phyloP scores from a whole-genome alignment of 2,888 invertebrate species.

The Glyphotaelius pellucidus region DNA sequence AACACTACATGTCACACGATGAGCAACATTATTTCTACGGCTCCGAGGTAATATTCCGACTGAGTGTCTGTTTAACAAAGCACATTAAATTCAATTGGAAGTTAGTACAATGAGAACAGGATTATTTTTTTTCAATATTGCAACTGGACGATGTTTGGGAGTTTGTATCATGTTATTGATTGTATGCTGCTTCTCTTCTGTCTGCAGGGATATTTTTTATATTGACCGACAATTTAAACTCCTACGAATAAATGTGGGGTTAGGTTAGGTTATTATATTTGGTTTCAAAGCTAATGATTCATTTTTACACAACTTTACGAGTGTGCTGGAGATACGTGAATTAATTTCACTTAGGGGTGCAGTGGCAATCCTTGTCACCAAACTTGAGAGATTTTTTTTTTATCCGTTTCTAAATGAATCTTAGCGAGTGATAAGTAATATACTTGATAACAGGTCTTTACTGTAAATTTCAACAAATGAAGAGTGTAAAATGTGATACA shows the following conservation, averaged over 20 bases:
- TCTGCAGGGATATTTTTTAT: conserved; percentile 50
- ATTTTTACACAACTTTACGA: not conserved
- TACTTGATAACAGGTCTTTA: not conserved
- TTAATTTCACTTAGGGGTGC: not conserved
- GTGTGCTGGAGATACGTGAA: not conserved
- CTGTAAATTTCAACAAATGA: not conserved
- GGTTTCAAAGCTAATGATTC: not conserved
- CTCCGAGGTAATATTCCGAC: not conserved
- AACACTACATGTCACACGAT: not conserved
- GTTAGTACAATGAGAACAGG: not conserved
- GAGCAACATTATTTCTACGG: not conserved
- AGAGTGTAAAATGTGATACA: not conserved
- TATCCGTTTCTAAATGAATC: not conserved
- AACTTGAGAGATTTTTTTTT: not conserved
- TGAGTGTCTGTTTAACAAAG: not conserved
- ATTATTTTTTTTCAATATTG: conserved; percentile 2
- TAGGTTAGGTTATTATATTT: conserved; percentile 23
- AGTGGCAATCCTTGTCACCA: not conserved
- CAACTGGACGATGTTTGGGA: conserved; percentile 29
- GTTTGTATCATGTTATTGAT: conserved; percentile 67
- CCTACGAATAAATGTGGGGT: conserved; percentile 12
- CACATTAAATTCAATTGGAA: not conserved
- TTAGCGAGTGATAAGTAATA: not conserved
- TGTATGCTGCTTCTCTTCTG: conserved; percentile 57
- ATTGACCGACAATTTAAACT: conserved; percentile 36